Evolutionary conservation across 2,113 vertebrate genomes (phyloP).

Genomic region (Salminus brasiliensis): DNA sequence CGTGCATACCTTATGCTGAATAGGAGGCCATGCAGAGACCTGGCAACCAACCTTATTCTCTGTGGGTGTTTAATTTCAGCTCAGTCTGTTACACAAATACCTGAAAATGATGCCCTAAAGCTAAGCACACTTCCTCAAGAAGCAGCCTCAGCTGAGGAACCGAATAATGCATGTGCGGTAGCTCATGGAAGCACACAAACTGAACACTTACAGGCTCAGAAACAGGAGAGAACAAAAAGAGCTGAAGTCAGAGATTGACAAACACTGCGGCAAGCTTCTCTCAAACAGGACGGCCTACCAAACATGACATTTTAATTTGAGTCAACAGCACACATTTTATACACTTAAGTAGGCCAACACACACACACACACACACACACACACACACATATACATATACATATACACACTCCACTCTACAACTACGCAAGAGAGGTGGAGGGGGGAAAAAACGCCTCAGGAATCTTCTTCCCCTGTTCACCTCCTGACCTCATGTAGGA

Average conservation of each 20-base stretch:
- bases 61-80: background rate
- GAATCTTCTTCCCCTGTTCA: background rate
- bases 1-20: background rate
- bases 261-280: background rate
- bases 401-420: too few species aligned
- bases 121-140: background rate
- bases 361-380: background rate
- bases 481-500: constrained; percentile 2
- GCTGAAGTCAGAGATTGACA: background rate
- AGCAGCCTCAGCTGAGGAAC: background rate
- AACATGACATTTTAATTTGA: background rate
- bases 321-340: background rate
- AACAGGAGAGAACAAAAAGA: background rate
- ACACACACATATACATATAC: background rate
- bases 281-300: background rate
- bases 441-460: background rate
- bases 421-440: too few species aligned
- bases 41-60: background rate
- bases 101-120: background rate
- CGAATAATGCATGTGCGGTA: background rate
- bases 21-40: background rate
- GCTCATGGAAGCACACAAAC: background rate
- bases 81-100: background rate
- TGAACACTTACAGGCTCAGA: background rate
- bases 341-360: background rate